phyloP scores from a whole-genome alignment of 1,140 invertebrate species.

The Harlomillsia oculata region DNA sequence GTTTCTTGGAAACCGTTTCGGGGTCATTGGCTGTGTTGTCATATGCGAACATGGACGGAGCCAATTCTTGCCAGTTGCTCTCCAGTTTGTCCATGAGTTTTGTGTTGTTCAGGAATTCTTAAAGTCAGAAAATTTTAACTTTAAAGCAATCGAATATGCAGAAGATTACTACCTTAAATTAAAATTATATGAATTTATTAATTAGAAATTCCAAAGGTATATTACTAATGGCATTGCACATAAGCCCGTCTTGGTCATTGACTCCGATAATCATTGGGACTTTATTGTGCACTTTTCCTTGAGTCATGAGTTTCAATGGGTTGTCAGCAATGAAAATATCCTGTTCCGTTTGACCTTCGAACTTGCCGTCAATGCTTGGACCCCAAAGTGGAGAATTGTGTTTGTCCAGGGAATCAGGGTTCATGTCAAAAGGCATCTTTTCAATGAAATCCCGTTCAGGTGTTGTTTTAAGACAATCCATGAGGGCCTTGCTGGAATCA shows the following conservation, averaged over 20 bases:
- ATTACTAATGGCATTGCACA: background rate
- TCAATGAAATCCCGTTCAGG: constrained; percentile 2
- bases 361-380: constrained; percentile 9
- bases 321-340: constrained; percentile 14
- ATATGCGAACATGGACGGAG: constrained; percentile 4
- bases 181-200: no score
- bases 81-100: constrained; percentile 4
- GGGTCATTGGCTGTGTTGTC: background rate
- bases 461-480: constrained; percentile 15
- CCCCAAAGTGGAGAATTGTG: background rate
- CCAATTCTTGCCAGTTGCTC: constrained; percentile 15
- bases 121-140: no score
- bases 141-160: no score
- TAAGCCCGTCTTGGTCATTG: background rate
- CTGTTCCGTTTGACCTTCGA: constrained; percentile 14
- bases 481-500: constrained; percentile 8
- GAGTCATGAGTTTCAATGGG: constrained; percentile 14
- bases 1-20: background rate
- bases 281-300: constrained; percentile 15
- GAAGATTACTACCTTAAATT: no score
- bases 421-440: no score
- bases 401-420: background rate
- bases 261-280: constrained; percentile 14
- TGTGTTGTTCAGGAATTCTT: background rate
- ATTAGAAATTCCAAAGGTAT: no score